A percentile compares a stretch with the other conserved stretches of the same genome.
Conservation (phyloP, 2,797 vertebrate species). For the Toxotes lorentzi region DNA sequence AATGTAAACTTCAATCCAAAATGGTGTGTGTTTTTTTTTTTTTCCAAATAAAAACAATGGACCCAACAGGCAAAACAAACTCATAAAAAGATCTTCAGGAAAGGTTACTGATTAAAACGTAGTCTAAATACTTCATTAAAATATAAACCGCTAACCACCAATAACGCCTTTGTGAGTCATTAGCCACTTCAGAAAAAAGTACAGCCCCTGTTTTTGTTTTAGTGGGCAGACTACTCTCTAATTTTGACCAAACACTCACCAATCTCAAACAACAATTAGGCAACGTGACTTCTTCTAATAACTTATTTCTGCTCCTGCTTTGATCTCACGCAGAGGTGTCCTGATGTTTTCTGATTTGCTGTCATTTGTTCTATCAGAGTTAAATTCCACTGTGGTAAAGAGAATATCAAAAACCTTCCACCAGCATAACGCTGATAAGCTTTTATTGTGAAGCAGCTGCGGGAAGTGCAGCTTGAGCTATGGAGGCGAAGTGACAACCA, state of each 20-base stretch:
- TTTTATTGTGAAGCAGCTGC: conserved; percentile 38
- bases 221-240: background rate
- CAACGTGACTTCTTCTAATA: background rate
- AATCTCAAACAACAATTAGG: background rate
- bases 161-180: conserved; percentile 4
- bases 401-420: background rate
- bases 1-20: background rate
- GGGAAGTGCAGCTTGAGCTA: conserved; percentile 10
- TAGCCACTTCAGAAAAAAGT: conserved; percentile 25
- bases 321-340: background rate
- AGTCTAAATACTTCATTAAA: conserved; percentile 14
- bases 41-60: background rate
- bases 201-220: conserved; percentile 10
- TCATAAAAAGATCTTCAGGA: background rate
- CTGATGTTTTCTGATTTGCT: background rate
- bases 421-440: rapidly evolving
- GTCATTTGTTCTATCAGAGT: no score
- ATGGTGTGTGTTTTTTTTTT: background rate
- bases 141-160: conserved; percentile 26
- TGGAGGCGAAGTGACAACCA: background rate
- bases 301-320: background rate
- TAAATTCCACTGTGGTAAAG: background rate
- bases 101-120: background rate
- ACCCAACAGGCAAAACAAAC: background rate
- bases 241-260: background rate